Base-by-base conservation (phyloP, 1,140 invertebrate species). In the Eciton burchellii region DNA sequence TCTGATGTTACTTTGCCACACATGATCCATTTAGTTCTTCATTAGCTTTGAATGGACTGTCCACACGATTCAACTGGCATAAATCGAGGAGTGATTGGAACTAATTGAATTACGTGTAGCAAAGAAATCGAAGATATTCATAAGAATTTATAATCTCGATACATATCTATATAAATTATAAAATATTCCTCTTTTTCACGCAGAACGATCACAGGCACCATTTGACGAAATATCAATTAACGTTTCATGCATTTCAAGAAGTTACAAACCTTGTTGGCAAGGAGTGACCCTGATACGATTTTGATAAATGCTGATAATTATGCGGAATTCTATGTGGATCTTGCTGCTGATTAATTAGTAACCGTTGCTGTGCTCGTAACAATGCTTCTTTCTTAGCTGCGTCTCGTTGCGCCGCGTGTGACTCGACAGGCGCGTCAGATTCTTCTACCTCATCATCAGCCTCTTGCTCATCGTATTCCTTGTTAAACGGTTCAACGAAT, bases 361-460 rank as follows among this genome's bases (percentile, higher is more conserved):
- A 81, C 74, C 83, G 77, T 41, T 82, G 84, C 49, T 73, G 77
- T n/a, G 35, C 59, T 54, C 41, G 52, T 19, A 54, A 3, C 9
- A 47, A 43, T 12, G 56, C 52, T 3, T 88, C 86, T 43, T 84
- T 84, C 12, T 73, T 88, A 11, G 14, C 12, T 68, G 41, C 16
- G 21, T 16, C 45, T 43, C 41, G 70, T 41, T 76, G 82, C 21
- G 24, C 19, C 47, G 60, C 63, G 1, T 63, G 57, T 45, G 41
- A 4, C 43, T 68, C 68, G 0, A 54, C 47, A 43, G 85, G 45
- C 3, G 19, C 11, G 19, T 89, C 88, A 11, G 87, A 89, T 68
- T 89, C 89, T 8, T 90, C 90, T 41, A 86, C 73, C 19, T 91
- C 89, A 29, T 91, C 89, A 29, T 90, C 88, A 3, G 74, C 81